These are phyloP conservation scores for Centropus bengalensis DNA, from an alignment of 2,113 vertebrate genomes.

Conservation along the genomic window DNA sequence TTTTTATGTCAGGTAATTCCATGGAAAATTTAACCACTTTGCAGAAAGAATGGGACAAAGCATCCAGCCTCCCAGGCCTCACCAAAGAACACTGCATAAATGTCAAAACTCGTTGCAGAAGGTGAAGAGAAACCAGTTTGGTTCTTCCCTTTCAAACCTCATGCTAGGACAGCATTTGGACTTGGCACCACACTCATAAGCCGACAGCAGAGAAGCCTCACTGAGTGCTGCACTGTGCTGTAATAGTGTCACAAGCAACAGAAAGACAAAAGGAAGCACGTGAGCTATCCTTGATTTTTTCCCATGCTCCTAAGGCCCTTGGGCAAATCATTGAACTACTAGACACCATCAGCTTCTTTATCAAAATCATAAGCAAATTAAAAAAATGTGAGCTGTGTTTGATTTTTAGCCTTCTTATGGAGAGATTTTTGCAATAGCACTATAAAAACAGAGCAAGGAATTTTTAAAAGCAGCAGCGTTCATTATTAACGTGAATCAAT, in stretches of 20 bases:
- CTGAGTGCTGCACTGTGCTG: too few relatives aligned
- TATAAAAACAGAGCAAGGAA: not conserved
- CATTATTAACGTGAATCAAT: constrained; percentile 44
- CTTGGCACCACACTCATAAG: not conserved
- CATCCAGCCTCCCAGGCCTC: not conserved
- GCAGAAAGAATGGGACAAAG: not conserved
- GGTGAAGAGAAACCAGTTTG: not conserved
- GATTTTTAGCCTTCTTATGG: not conserved
- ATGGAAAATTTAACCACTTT: not conserved
- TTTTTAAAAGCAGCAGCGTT: not conserved
- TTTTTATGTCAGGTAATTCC: not conserved
- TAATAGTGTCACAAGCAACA: not conserved
- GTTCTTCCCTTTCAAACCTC: not conserved
- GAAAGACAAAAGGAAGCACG: not conserved
- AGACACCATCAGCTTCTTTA: not conserved
- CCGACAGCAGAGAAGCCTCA: not conserved
- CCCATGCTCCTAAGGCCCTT: not conserved
- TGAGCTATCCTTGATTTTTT: not conserved
- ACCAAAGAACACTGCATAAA: not conserved
- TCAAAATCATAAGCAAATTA: not conserved
- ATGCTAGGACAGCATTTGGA: not conserved
- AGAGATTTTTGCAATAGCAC: not conserved
- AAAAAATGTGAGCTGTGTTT: not conserved
- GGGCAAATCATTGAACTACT: not conserved
- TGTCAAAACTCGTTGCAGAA: not conserved